Base-by-base conservation (phyloP, 2,888 invertebrate genomes). In the Pomacea canaliculata region DNA sequence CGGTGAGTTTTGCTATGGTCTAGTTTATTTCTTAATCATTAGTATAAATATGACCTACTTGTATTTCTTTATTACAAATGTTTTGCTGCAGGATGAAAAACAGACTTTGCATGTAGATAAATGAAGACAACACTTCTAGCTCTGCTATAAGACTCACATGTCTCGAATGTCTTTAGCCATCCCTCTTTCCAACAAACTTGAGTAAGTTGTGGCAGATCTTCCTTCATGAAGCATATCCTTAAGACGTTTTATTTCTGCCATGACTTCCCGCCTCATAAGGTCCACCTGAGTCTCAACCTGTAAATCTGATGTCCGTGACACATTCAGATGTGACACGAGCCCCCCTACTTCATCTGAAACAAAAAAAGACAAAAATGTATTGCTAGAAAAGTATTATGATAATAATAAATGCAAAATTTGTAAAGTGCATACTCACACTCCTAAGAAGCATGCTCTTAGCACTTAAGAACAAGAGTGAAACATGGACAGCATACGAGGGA, bases 261-360 rank as follows among this genome's bases (percentile, higher is more conserved):
- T 66, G 66, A 73, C 67, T 48, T 73, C 73, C 19, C 67, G 68
- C 4, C 67, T 66, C 73, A 73, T 73, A 66, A 67, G 59, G n/a
- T 73, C 67, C 46, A 73, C 73, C 60, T 73, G 73, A 1, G 73
- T 73, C 23, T 73, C 73, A 51, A 73, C 27, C 46, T 68, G 67
- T 16, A 59, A 67, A 59, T 73, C 66, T 66, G 59, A 19, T 48
- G 18, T 37, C 59, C 19, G 59, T 46, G 23, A 66, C 67, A 66
- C 68, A 12, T 48, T 68, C 48, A 73, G 68, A 12, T n/a, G 23
- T 16, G 46, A 56, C 59, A 46, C 59, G 48, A 73, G 66, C 60
- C 37, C 48, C 13, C 73, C 73, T 18, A 73, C 73, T n/a, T 73
- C 73, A 59, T 19, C 73, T 73, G 68, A 19, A 63, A 65, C 16